phyloP scores from a whole-genome alignment of 2,113 vertebrate species.

The Oreotragus oreotragus region DNA sequence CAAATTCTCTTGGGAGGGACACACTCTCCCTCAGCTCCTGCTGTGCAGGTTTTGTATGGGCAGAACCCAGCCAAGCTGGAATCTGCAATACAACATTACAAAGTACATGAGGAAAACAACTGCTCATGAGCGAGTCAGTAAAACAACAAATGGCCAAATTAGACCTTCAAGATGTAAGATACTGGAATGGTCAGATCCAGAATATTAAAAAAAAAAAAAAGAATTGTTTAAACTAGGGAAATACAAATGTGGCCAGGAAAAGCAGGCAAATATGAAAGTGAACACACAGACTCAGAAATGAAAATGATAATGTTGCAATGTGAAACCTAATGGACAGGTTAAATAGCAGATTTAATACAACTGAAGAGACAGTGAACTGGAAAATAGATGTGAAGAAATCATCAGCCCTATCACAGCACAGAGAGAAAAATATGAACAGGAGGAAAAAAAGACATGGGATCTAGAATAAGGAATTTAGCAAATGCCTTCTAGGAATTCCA shows the following conservation, averaged over 20 bases:
- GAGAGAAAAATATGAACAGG: background rate
- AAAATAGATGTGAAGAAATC: constrained; percentile 37
- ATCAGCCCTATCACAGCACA: background rate
- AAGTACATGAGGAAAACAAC: background rate
- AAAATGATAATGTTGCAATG: constrained; percentile 22
- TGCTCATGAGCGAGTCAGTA: background rate
- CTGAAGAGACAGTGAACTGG: constrained; percentile 39
- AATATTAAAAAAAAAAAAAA: background rate
- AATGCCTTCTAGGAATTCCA: background rate
- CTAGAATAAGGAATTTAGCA: background rate
- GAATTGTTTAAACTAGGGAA: constrained; percentile 17
- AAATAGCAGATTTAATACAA: constrained; percentile 28
- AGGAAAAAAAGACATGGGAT: background rate
- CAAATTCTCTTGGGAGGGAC: background rate
- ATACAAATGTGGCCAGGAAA: background rate
- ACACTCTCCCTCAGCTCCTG: accelerated
- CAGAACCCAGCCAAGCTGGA: background rate
- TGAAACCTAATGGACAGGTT: background rate
- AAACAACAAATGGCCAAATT: background rate
- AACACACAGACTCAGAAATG: constrained; percentile 33
- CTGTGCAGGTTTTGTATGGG: background rate
- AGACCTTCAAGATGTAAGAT: background rate
- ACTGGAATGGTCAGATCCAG: background rate
- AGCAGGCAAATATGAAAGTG: constrained; percentile 14
- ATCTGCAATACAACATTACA: background rate